A percentile compares a stretch with the other conserved stretches of the same genome.
Conservation (phyloP, 2,113 vertebrate species). For the Elgaria multicarinata region DNA sequence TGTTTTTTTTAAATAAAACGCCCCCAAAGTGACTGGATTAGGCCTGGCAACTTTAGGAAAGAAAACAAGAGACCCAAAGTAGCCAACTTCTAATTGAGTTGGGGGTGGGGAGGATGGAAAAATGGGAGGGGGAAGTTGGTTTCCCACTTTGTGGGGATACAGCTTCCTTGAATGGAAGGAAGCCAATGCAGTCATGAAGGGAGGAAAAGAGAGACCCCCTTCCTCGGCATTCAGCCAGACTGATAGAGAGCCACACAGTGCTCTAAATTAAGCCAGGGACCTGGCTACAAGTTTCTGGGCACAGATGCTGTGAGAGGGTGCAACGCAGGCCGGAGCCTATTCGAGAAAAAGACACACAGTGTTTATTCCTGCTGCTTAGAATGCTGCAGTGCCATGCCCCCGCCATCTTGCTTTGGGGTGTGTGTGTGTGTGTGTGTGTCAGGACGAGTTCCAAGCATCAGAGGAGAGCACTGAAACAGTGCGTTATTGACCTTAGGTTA, state of each 20-base stretch:
- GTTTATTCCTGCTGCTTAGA: not conserved
- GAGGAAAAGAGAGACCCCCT: not conserved
- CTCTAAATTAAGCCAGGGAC: constrained; percentile 15
- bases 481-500: not conserved
- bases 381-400: not conserved
- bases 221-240: not conserved
- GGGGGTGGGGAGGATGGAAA: not conserved
- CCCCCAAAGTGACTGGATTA: not conserved
- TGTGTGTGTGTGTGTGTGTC: too few relatives aligned
- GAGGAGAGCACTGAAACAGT: not conserved
- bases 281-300: constrained; percentile 31
- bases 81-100: not conserved
- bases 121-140: too few relatives aligned
- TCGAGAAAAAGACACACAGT: not conserved
- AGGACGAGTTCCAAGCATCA: not conserved
- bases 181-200: not conserved
- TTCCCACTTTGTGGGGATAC: constrained; percentile 10
- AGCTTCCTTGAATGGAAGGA: not conserved
- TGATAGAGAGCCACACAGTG: not conserved
- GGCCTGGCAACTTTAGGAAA: not conserved
- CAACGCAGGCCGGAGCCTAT: not conserved
- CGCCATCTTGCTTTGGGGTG: too few relatives aligned
- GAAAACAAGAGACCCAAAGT: not conserved
- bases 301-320: constrained; percentile 42
- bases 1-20: not conserved